Conservation (phyloP, 53 echinoderm and acorn worm species). For the Stichopus horrens region DNA sequence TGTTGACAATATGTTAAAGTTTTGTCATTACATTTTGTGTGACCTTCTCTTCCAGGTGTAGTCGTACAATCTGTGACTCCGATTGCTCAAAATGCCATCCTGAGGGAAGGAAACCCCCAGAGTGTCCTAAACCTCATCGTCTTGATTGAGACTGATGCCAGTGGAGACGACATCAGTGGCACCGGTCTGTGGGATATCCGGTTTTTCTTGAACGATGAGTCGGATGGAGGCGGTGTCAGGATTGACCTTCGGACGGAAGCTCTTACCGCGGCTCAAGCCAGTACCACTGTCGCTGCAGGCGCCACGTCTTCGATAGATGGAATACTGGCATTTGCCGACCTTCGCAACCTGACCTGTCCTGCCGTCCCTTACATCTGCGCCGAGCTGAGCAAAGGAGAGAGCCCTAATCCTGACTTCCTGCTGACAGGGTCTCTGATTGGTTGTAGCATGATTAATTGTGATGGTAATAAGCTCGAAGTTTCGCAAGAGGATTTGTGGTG, state of each 20-base stretch:
- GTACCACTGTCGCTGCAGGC: constrained; percentile 55
- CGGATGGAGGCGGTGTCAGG: constrained; percentile 50
- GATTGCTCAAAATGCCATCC: constrained; percentile 37
- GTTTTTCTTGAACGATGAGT: constrained; percentile 57
- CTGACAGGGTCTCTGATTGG: constrained; percentile 63
- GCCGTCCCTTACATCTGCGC: constrained; percentile 83
- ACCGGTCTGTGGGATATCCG: constrained; percentile 78
- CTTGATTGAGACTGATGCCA: constrained; percentile 56
- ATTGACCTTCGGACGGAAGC: constrained; percentile 15
- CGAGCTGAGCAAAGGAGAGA: constrained; percentile 66
- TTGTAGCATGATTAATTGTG: constrained; percentile 61
- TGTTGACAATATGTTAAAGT: background rate
- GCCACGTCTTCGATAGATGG: constrained; percentile 43
- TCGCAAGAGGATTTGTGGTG: background rate
- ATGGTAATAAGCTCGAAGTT: constrained; percentile 45
- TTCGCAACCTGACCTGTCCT: constrained; percentile 62
- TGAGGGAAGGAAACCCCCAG: constrained; percentile 57
- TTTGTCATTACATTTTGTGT: no score
- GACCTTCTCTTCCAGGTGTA: constrained; percentile 51
- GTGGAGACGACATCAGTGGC: constrained; percentile 58
- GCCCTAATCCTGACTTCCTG: constrained; percentile 69
- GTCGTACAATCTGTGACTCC: constrained; percentile 59
- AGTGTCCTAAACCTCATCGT: constrained; percentile 65
- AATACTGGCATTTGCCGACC: constrained; percentile 47
- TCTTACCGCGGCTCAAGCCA: constrained; percentile 55